Evolutionary conservation across 1,140 invertebrate genomes (phyloP).

Genomic region (Antheraea mylitta): DNA sequence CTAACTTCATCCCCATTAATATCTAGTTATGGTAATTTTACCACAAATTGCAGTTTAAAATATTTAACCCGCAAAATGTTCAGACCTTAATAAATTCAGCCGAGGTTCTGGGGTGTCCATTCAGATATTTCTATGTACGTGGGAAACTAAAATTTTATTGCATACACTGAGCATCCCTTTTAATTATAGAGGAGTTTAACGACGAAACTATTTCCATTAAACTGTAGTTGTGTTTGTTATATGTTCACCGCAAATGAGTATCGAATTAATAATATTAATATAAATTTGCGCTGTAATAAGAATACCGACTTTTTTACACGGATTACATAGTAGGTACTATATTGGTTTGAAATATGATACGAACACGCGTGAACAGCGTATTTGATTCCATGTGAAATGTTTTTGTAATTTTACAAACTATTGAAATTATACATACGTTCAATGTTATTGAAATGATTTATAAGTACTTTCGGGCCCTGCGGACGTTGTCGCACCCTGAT

Average conservation of each 20-base stretch:
- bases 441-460: too few species aligned
- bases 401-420: too few species aligned
- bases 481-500: too few species aligned
- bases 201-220: constrained; percentile 52
- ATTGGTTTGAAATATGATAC: too few species aligned
- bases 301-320: too few species aligned
- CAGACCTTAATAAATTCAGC: constrained; percentile 29
- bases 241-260: constrained; percentile 12
- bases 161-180: constrained; percentile 38
- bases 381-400: too few species aligned
- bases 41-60: constrained; percentile 28
- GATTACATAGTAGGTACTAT: too few species aligned
- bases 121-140: constrained; percentile 24
- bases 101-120: constrained; percentile 38
- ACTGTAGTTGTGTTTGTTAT: constrained; percentile 18
- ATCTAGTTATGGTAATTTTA: constrained; percentile 17
- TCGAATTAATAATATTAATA: background rate
- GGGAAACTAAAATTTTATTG: constrained; percentile 42
- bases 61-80: constrained; percentile 18
- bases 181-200: constrained; percentile 46
- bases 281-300: background rate
- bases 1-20: background rate
- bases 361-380: too few species aligned
- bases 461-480: too few species aligned
- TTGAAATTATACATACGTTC: too few species aligned